Conservation (phyloP, 2,888 invertebrate genomes). For the Limnephilus rhombicus region DNA sequence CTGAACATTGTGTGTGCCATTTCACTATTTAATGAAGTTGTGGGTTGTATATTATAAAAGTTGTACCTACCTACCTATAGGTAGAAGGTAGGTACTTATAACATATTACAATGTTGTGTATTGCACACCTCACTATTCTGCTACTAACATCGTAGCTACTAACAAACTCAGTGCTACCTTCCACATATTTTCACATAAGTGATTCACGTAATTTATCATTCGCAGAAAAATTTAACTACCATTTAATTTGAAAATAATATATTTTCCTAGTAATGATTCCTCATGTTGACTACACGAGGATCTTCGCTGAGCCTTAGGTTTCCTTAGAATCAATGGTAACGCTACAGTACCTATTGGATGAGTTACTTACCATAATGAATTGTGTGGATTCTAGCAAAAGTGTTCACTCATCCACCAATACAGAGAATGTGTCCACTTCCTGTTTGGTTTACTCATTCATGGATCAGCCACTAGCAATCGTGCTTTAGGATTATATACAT, state of each 20-base stretch:
- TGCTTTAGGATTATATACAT: background rate
- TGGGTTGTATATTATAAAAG: too few species aligned
- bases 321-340: background rate
- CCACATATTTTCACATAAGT: background rate
- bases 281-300: background rate
- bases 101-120: too few species aligned
- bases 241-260: background rate
- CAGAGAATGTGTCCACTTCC: constrained; percentile 46
- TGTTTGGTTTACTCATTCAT: constrained; percentile 35
- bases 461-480: constrained; percentile 8
- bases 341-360: background rate
- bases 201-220: background rate
- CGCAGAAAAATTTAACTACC: background rate
- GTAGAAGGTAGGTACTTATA: too few species aligned
- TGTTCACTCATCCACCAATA: constrained; percentile 44
- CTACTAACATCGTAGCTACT: background rate
- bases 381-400: background rate
- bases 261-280: background rate
- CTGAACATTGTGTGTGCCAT: too few species aligned
- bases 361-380: background rate
- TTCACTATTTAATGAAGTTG: too few species aligned
- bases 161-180: background rate
- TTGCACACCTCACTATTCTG: too few species aligned
- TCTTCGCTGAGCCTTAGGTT: background rate
- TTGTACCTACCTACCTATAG: too few species aligned